Percentiles rank a stretch among this genome's conserved stretches.
Evolutionary conservation across 2,113 vertebrate genomes (phyloP).

Genomic region (Myrmecobius fasciatus): DNA sequence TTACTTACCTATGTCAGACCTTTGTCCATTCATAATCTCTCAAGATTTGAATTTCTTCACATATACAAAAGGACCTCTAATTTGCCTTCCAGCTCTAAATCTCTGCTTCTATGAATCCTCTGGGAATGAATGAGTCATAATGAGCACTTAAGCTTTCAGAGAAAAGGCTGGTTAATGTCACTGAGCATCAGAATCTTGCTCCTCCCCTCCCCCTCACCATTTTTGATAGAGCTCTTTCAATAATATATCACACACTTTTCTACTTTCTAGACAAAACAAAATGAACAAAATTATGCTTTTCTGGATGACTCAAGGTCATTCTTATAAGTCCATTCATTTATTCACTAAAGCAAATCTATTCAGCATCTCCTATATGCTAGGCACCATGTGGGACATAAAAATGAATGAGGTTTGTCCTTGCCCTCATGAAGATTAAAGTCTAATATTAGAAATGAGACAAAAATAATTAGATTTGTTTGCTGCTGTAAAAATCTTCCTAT

Average conservation of each 20-base stretch:
- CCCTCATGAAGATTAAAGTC: neutral
- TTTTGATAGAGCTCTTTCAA: neutral
- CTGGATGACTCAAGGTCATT: neutral
- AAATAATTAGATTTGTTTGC: neutral
- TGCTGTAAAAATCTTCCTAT: neutral
- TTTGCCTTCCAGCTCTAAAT: neutral
- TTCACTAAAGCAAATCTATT: neutral
- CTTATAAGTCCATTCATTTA: neutral
- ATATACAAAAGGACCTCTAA: neutral
- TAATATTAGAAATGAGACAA: neutral
- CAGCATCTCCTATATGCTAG: neutral
- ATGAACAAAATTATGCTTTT: neutral
- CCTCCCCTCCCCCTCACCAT: neutral
- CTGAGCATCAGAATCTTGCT: neutral
- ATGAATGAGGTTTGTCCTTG: neutral
- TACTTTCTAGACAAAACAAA: no score
- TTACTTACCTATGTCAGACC: neutral
- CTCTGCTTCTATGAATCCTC: neutral
- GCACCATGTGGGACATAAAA: neutral
- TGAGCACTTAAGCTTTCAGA: neutral
- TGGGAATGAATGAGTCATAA: neutral
- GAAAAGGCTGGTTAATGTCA: neutral
- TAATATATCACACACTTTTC: neutral
- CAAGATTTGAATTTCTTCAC: neutral
- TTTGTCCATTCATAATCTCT: neutral